phyloP scores from a whole-genome alignment of 2,113 vertebrate genomes.

The Chauna torquata region DNA sequence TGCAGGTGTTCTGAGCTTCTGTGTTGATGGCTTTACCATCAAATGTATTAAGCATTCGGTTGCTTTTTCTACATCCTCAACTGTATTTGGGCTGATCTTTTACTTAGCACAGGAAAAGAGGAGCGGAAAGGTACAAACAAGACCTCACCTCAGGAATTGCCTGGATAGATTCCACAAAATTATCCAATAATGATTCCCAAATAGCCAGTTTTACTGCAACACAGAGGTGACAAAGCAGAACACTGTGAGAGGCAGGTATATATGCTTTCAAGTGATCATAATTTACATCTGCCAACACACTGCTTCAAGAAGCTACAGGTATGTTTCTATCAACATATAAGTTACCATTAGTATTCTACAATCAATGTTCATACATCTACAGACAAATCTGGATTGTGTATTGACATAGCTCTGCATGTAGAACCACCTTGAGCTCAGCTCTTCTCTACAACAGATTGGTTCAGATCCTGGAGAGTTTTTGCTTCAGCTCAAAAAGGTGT shows the following conservation, averaged over 20 bases:
- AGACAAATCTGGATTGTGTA: not conserved
- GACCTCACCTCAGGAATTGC: slow-evolving; percentile 94
- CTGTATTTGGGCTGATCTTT: not conserved
- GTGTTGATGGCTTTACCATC: not conserved
- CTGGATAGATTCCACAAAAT: slow-evolving; percentile 96
- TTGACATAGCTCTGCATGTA: not conserved
- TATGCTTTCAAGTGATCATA: not conserved
- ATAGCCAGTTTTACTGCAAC: slow-evolving; percentile 94
- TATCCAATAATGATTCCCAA: slow-evolving; percentile 95
- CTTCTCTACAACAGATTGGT: not conserved
- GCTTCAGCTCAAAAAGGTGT: not conserved
- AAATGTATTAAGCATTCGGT: not conserved
- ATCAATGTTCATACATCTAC: not conserved
- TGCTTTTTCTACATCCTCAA: not conserved
- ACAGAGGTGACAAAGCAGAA: slow-evolving; percentile 26
- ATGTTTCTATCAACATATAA: not conserved
- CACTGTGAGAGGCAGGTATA: not conserved
- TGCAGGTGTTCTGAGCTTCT: not conserved
- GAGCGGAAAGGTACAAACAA: not conserved
- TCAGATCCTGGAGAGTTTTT: not conserved
- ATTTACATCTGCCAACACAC: not conserved
- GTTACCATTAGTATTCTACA: not conserved
- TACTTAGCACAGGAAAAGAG: not conserved
- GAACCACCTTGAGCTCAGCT: fast-evolving
- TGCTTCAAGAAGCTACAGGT: not conserved